A percentile compares a stretch with the other conserved stretches of the same genome.
phyloP scores from a whole-genome alignment of 2,797 vertebrate genomes.

The Sciurus carolinensis region DNA sequence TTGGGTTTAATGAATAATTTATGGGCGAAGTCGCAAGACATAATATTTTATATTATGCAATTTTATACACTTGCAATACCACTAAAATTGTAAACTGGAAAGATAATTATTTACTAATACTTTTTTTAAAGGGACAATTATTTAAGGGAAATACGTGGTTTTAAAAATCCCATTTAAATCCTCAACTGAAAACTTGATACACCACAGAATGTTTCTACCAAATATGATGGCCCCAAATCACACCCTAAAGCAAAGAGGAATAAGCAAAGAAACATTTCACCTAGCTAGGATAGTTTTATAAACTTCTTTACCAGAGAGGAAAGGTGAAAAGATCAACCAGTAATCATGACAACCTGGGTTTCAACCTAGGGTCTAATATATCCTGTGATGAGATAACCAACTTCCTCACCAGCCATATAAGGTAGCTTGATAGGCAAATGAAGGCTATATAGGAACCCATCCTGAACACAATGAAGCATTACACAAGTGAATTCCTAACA shows the following conservation, averaged over 20 bases:
- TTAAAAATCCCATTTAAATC: slow-evolving; percentile 17
- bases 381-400: not conserved
- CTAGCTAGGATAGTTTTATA: not conserved
- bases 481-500: not conserved
- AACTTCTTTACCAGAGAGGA: not conserved
- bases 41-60: not conserved
- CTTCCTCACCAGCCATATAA: not conserved
- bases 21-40: slow-evolving; percentile 34
- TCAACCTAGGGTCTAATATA: not conserved
- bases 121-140: not conserved
- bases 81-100: slow-evolving; percentile 55
- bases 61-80: not conserved
- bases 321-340: not conserved
- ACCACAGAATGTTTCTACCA: not conserved
- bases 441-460: not conserved
- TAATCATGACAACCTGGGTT: not conserved
- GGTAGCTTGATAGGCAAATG: not conserved
- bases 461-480: not conserved
- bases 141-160: slow-evolving; percentile 13
- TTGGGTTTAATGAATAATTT: slow-evolving; percentile 20
- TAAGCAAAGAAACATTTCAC: slow-evolving; percentile 15
- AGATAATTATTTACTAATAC: not conserved
- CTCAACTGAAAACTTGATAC: not conserved
- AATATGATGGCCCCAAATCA: not conserved
- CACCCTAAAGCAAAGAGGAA: not conserved